These are phyloP conservation scores for Serripes groenlandicus DNA, from an alignment of 2,888 invertebrate species.

Conservation along the genomic window DNA sequence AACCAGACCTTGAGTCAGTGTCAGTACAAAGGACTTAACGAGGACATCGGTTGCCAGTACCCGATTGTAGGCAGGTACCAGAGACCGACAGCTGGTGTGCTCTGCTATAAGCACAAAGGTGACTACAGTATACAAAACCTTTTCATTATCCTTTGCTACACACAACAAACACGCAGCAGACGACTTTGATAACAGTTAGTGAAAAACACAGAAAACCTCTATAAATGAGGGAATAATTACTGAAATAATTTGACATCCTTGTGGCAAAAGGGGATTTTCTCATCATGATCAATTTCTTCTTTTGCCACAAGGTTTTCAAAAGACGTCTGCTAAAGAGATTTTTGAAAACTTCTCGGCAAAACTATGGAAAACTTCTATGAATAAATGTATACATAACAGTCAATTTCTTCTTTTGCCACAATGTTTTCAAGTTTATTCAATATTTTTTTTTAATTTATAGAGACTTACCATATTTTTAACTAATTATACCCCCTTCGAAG, in stretches of 20 bases:
- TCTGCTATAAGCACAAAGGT: slow-evolving; percentile 75
- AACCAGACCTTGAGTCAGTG: slow-evolving; percentile 70
- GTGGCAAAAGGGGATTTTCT: neutral
- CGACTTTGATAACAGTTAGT: neutral
- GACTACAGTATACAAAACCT: neutral
- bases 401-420: no score
- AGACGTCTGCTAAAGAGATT: no score
- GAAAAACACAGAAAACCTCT: neutral
- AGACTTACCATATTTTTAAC: no score
- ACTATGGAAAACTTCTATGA: no score
- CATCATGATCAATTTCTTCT: neutral
- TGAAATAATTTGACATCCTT: neutral
- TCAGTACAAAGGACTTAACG: slow-evolving; percentile 68
- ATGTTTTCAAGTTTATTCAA: no score
- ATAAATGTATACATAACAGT: no score
- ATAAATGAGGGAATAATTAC: no score
- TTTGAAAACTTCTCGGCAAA: no score
- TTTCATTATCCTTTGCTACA: neutral
- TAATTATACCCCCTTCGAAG: no score
- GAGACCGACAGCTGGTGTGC: slow-evolving; percentile 73
- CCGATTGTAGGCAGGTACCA: slow-evolving; percentile 59
- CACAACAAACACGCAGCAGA: neutral
- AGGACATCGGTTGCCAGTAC: slow-evolving; percentile 69
- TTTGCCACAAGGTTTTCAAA: neutral
- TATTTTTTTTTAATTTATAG: no score